Conservation (phyloP, 2,113 vertebrate genomes). For the Callorhinus ursinus region DNA sequence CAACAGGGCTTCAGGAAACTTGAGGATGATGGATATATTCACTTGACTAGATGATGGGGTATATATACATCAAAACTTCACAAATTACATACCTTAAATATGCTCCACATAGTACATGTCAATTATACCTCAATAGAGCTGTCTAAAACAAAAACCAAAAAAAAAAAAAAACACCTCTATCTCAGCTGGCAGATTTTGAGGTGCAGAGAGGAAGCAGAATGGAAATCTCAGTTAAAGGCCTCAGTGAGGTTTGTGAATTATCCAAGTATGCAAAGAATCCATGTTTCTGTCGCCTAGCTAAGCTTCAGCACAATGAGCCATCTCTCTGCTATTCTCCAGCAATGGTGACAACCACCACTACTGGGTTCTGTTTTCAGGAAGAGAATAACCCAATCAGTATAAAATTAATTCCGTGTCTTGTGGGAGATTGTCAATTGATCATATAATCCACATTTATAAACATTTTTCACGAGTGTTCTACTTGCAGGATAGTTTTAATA, state of each 20-base stretch:
- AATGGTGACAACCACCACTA: not conserved
- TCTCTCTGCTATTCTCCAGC: not conserved
- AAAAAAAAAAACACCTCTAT: not conserved
- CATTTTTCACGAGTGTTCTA: slow-evolving; percentile 7
- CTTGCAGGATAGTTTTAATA: not conserved
- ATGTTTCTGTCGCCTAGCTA: not conserved
- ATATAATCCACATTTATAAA: slow-evolving; percentile 35
- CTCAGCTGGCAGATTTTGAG: not conserved
- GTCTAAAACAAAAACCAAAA: not conserved
- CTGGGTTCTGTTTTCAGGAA: not conserved
- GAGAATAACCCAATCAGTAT: not conserved
- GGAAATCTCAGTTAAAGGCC: slow-evolving; percentile 12
- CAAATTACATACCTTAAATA: not conserved
- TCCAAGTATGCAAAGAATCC: slow-evolving; percentile 29
- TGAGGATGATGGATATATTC: not conserved
- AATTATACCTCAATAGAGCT: not conserved
- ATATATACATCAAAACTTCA: slow-evolving; percentile 5
- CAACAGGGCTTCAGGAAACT: not conserved
- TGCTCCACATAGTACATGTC: not conserved
- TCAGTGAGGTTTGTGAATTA: not conserved
- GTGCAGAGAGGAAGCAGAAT: not conserved
- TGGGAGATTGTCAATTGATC: slow-evolving; percentile 8
- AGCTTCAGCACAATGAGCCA: not conserved
- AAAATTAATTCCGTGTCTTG: slow-evolving; percentile 35
- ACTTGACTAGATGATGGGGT: not conserved